Evolutionary conservation across 2,888 invertebrate species (phyloP), one percentile per base, ranked within the genome.

Genomic region (Herminia tarsipennalis): DNA sequence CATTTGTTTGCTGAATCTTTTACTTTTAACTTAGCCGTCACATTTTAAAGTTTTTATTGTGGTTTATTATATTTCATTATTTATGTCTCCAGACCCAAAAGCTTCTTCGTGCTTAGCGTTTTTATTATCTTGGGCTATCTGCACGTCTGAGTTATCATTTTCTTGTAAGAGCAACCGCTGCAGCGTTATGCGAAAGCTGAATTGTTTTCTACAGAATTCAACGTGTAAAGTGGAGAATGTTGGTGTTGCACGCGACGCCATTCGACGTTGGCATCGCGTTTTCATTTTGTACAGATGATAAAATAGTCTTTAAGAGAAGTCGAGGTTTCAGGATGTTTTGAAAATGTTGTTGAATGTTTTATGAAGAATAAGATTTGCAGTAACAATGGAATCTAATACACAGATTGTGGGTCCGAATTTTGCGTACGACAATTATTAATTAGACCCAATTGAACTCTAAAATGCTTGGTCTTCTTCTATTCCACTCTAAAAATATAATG

Each of bases 171-270:
- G 24, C 62, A 56, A 52, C 40, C 50, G 30, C 39, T 55, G 43
- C 36, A 38, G 44, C 39, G 52, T 52, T 47, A 52, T 41, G 25
- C 37, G 45, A 56, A 20, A 33, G 34, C 56, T 33, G 48, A 65
- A 62, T 62, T 61, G 61, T 66, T 61, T 66, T 56, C 53, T 49
- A 29, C 48, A 44, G 58, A 61, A 60, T 35, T 53, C 52, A 56
- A 61, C 66, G 52, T 65, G 61, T 62, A 62, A 61, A 52, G 29
- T 37, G 22, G 22, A 12, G 62, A 62, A 62, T 62, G 62, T 56
- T 28, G 33, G 43, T 35, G 17, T 46, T 56, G 56, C 60, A 65
- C 44, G 61, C 61, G 38, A 60, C 44, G 44, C 44, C 32, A 37
- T 61, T 60, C 51, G 47, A 29, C 18, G 48, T 35, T n/a, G 34